Evolutionary conservation across 1,140 invertebrate species (phyloP), one percentile per base, ranked within the genome.

Genomic region (Drosophila bipectinata): DNA sequence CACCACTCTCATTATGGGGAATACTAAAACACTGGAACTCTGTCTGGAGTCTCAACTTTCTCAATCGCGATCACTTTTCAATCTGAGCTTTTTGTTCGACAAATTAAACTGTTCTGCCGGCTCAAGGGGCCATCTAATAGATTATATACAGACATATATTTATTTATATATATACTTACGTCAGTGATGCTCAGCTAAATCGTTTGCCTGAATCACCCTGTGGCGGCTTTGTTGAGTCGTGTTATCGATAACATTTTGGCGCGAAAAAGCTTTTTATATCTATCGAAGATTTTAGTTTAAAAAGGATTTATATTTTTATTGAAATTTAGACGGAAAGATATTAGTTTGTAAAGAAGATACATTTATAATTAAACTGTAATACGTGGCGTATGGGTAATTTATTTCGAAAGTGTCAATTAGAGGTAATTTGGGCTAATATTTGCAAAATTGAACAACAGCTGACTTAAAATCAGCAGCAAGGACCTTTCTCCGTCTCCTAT

Each of bases 1-100:
- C 64, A 81, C 74, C 49, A 78, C 63, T 59, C 54, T 54, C 82
- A 85, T 85, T 58, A 55, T 77, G 32, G 0, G 14, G 32, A 62
- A 63, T 24, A 15, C 44, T 30, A 62, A 55, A 24, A 15, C 34
- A 28, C 24, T 51, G 21, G 3, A 54, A 7, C 34, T 14, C 8
- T 26, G 26, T 44, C 34, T 52, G 32, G 47, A 62, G 4, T 44
- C 51, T 18, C 18, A 51, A 60, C 15, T 51, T 59, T 59, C 45
- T 32, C 44, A n/a, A 41, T 48, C 26, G 12, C 24, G 58, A n/a
- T 61, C 44, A 15, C 30, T 34, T 67, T 21, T 51, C 7, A 44
- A 44, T 15, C 9, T 39, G 0, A 9, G 30, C 32, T 63, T 18
- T 12, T 37, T 37, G 2, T 45, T 58, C 34, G 28, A 30, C 21